Evolutionary conservation across 2,113 vertebrate species (phyloP).

Genomic region (Theropithecus gelada): DNA sequence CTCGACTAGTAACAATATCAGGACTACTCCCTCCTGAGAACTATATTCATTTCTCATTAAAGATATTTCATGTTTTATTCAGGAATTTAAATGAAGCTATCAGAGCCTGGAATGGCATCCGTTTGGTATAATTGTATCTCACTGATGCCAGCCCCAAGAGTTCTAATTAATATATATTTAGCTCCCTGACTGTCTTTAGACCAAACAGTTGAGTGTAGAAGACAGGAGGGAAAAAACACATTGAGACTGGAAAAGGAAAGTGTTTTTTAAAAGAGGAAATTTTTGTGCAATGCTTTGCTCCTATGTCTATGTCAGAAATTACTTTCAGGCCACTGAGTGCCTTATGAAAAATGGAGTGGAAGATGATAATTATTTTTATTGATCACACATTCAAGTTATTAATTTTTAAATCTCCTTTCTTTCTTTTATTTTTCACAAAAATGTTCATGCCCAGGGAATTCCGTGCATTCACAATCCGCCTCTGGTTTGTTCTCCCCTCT

Average conservation of each 20-base stretch:
- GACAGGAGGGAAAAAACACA: constrained; percentile 61
- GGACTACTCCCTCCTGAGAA: constrained; percentile 89
- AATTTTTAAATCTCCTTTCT: constrained; percentile 67
- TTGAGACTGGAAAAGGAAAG: constrained; percentile 75
- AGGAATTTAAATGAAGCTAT: constrained; percentile 92
- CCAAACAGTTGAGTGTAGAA: constrained; percentile 82
- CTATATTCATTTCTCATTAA: constrained; percentile 90
- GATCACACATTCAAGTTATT: constrained; percentile 62
- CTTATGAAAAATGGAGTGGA: constrained; percentile 53
- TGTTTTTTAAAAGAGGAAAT: constrained; percentile 72
- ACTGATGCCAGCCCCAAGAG: constrained; percentile 88
- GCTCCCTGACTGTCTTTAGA: constrained; percentile 87
- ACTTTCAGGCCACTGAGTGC: constrained; percentile 58
- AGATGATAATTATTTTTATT: constrained; percentile 73
- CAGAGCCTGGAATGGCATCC: constrained; percentile 88
- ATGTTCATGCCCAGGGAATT: constrained; percentile 58
- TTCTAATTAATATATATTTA: constrained; percentile 93
- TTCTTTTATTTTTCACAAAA: not conserved
- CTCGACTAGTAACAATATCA: constrained; percentile 86
- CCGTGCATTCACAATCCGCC: constrained; percentile 53
- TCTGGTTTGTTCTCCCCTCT: not conserved
- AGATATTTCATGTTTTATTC: constrained; percentile 93
- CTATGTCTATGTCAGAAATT: constrained; percentile 56
- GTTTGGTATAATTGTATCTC: constrained; percentile 90
- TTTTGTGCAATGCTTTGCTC: constrained; percentile 40